These are phyloP conservation scores for Steinernema khuongi DNA, from an alignment of 1,140 invertebrate genomes.

Conservation along the genomic window DNA sequence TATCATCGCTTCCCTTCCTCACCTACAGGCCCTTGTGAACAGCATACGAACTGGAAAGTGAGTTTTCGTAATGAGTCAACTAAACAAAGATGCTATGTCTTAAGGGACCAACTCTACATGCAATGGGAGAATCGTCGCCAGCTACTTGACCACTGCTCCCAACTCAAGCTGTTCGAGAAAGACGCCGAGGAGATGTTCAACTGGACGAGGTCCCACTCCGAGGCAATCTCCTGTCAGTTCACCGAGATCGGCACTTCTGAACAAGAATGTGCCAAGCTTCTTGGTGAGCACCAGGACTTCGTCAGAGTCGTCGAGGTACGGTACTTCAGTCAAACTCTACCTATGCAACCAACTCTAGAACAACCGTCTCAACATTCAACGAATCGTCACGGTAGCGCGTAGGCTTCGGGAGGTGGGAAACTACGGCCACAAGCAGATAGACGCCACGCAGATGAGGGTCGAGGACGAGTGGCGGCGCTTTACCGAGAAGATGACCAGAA, in stretches of 20 bases:
- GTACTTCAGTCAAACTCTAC: not conserved
- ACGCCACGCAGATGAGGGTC: not conserved
- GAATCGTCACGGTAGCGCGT: not conserved
- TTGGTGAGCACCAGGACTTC: slow-evolving; percentile 18
- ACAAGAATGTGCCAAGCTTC: not conserved
- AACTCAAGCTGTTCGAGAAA: slow-evolving; percentile 86
- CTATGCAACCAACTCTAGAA: not conserved
- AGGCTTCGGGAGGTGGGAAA: not conserved
- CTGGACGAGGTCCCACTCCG: not conserved
- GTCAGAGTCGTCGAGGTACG: slow-evolving; percentile 23
- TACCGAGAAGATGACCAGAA: not conserved
- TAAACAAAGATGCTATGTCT: slow-evolving; percentile 71
- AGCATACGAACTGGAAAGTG: not conserved
- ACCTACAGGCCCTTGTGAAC: slow-evolving; percentile 61
- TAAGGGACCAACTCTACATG: slow-evolving; percentile 81
- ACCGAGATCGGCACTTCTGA: slow-evolving; percentile 1
- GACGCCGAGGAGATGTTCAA: slow-evolving; percentile 80
- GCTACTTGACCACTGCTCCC: slow-evolving; percentile 88
- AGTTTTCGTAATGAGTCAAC: not conserved
- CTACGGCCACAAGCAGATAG: slow-evolving; percentile 9
- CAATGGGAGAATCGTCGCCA: slow-evolving; percentile 87
- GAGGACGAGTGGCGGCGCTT: slow-evolving; percentile 7
- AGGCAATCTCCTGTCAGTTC: not conserved
- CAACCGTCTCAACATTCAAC: not conserved
- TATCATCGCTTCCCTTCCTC: slow-evolving; percentile 63